Base-by-base conservation (phyloP, 2,888 invertebrate genomes). In the Drosophila mayaguana region DNA sequence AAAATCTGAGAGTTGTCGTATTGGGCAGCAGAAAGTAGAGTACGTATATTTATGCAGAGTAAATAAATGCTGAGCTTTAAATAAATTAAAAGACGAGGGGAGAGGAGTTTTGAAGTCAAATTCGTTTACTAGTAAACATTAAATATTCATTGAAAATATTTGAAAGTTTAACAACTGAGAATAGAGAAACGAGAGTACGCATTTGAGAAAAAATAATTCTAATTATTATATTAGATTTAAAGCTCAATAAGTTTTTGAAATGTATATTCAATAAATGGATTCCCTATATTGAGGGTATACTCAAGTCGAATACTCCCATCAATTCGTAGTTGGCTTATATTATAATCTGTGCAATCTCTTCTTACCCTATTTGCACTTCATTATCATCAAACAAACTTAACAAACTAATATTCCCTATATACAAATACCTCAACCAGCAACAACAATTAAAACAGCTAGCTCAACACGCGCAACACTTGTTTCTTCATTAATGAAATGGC, bases 401-500 rank as follows among this genome's bases (percentile, higher is more conserved):
- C 20, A 38, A 46, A 36, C n/a, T 8, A 34, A 40, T 36, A 55
- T 63, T 36, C 69, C 57, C 18, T 8, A 48, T 8, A 48, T 14
- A 20, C 42, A 12, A 14, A 25, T 25, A 51, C 48, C 61, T 51
- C 40, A 34, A 40, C 2, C 2, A 40, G 22, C 22, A 51, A 63
- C 56, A 63, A 36, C 28, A 34, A 45, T 32, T 9, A 46, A n/a
- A 55, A 12, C 14, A 48, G 16, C 40, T 40, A 48, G 16, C 40
- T 40, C 2, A 66, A 62, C 61, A 65, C 53, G 57, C 28, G 36
- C 68, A 53, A 60, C 64, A 63, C 60, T 77, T 67, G 66, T 64
- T 80, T 78, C 73, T 80, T 73, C 78, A 74, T 86, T 84, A 85
- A 74, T 56, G 60, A 83, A 86, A 82, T 81, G 80, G 57, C 55